These are phyloP conservation scores for Seriola quinqueradiata DNA, from an alignment of 2,113 vertebrate genomes.

Conservation along the genomic window DNA sequence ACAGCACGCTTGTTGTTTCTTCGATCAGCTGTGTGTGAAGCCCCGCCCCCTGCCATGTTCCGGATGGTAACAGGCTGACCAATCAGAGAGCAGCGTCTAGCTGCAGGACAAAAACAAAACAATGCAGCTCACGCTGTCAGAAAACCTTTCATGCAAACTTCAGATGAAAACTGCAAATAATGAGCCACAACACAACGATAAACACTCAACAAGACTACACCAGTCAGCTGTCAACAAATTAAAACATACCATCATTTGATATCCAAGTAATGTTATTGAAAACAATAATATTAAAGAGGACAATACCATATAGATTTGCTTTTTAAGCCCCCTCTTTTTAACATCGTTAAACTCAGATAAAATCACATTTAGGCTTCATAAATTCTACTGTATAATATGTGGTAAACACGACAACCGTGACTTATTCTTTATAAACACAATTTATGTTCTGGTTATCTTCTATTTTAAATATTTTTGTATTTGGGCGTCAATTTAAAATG, in stretches of 20 bases:
- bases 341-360: not conserved
- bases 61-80: conserved; percentile 97
- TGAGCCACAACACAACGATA: not conserved
- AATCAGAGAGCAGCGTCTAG: conserved; percentile 86
- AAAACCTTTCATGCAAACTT: conserved; percentile 68
- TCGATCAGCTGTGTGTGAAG: conserved; percentile 88
- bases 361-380: not conserved
- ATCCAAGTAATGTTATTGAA: not conserved
- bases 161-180: conserved; percentile 1
- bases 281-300: not conserved
- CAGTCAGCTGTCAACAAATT: not conserved
- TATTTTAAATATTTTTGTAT: not conserved
- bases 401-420: not conserved
- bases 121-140: conserved; percentile 78
- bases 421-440: not conserved
- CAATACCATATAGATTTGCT: not conserved
- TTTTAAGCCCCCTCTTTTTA: not conserved
- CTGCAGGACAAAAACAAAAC: conserved; percentile 87
- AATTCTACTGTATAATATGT: not conserved
- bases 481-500: not conserved
- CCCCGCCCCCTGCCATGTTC: conserved; percentile 89
- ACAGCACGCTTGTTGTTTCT: conserved; percentile 83
- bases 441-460: not conserved
- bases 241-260: not conserved
- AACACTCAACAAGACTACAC: not conserved